phyloP scores from a whole-genome alignment of 2,888 invertebrate species.

The Tetranychus truncatus region DNA sequence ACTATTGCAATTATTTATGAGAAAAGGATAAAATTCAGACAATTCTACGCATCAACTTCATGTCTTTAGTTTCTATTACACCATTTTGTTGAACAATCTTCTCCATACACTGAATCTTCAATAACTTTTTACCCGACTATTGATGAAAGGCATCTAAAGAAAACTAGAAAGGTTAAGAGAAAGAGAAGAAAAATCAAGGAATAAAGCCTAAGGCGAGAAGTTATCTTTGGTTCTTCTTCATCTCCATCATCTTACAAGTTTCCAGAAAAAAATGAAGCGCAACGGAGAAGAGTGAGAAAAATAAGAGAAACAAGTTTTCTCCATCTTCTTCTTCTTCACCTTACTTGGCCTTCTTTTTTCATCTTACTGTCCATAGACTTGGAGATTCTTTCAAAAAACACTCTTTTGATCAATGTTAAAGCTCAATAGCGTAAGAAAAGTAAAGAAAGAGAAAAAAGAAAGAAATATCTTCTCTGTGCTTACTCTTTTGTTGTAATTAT shows the following conservation, averaged over 20 bases:
- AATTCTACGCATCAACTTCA: too few relatives aligned
- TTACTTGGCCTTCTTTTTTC: not conserved
- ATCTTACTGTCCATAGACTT: not conserved
- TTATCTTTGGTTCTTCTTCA: not conserved
- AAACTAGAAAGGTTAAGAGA: not conserved
- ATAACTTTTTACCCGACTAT: too few relatives aligned
- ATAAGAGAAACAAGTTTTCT: constrained; percentile 7
- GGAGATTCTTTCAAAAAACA: too few relatives aligned
- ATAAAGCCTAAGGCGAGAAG: not conserved
- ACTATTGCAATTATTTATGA: too few relatives aligned
- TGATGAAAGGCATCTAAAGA: not conserved
- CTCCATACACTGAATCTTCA: too few relatives aligned
- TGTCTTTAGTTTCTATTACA: too few relatives aligned
- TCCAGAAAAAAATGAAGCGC: constrained; percentile 1
- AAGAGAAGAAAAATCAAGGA: not conserved
- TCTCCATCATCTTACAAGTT: not conserved
- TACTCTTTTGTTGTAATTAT: not conserved
- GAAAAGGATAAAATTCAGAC: too few relatives aligned
- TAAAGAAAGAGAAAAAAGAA: not conserved
- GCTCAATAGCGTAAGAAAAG: not conserved
- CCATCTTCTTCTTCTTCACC: not conserved
- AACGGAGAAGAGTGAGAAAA: not conserved
- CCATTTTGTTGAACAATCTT: too few relatives aligned
- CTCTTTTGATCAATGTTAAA: too few relatives aligned
- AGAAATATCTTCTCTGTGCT: not conserved